These are phyloP conservation scores for Habrosyne pyritoides DNA, from an alignment of 2,888 invertebrate genomes.

Conservation along the genomic window DNA sequence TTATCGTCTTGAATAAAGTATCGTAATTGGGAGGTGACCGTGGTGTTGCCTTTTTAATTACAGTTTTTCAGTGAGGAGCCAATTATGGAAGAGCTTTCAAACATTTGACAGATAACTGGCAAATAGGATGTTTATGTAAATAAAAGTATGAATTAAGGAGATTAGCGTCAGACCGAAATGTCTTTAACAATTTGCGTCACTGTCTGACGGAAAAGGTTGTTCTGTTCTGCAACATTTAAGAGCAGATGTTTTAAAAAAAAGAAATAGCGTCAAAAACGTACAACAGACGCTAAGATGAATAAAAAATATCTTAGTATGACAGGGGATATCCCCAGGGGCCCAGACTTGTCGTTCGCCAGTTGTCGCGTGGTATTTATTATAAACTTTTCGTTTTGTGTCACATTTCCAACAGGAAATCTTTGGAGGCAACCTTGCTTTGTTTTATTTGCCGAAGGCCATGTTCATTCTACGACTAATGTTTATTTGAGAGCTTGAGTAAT, in stretches of 20 bases:
- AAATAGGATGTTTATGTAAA: not conserved
- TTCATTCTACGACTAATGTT: no score
- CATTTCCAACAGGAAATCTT: not conserved
- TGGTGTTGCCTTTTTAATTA: not conserved
- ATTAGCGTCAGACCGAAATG: not conserved
- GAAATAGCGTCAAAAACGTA: not conserved
- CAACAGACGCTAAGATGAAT: not conserved
- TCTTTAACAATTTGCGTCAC: not conserved
- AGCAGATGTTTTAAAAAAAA: not conserved
- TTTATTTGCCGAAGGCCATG: no score
- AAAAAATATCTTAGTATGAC: not conserved
- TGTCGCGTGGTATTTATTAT: not conserved
- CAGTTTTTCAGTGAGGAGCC: no score
- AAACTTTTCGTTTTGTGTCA: not conserved
- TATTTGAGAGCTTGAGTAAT: no score
- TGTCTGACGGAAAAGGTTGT: not conserved
- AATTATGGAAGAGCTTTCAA: no score
- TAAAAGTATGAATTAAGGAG: not conserved
- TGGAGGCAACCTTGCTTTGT: not conserved
- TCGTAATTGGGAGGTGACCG: no score
- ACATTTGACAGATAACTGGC: no score
- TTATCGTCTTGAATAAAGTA: no score
- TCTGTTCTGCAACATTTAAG: not conserved
- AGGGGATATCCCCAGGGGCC: not conserved
- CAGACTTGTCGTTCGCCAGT: not conserved